Base-by-base conservation (phyloP, 2,113 vertebrate species). In the Antigone vipio region DNA sequence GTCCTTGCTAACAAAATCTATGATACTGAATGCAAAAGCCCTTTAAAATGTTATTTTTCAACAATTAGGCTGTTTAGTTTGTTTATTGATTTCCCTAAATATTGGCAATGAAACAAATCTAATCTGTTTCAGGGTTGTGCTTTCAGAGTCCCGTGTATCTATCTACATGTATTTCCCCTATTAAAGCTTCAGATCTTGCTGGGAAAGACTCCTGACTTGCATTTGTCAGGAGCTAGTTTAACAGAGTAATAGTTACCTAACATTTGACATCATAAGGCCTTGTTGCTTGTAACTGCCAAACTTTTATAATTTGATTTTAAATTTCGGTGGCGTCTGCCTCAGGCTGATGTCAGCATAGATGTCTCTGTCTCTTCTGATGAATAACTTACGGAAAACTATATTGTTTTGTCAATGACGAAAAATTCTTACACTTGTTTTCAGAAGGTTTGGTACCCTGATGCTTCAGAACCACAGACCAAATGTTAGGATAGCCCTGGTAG, bases 41-140 rank as follows among this genome's bases (percentile, higher is more conserved):
- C 30, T 71, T 94, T 49, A 89, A 90, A 96, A 78, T 63, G 24
- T n/a, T 78, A 71, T 47, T 92, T 95, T 94, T 64, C 60, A 93
- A 63, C 49, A 62, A 81, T 44, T 68, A 79, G 30, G 34, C 62
- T 81, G 52, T 49, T 93, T 77, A 47, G 34, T 44, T 93, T 92
- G 29, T 83, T 90, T 90, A 90, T 40, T 45, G 40, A 44, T 85
- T 87, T 85, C 69, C 64, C 69, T 79, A 67, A 95, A 75, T 59
- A 71, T 30, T 81, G 35, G 17, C 68, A 93, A 35, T 32, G 35
- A 96, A 96, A 92, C 35, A 84, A 72, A 85, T 60, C 40, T 91
- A n/a, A 53, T 81, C 30, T 78, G 9, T 66, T 47, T 83, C 30
- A 58, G 20, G 6, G 23, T 49, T 86, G 63, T 2, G 6, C 38